A percentile compares a stretch with the other conserved stretches of the same genome.
These are phyloP conservation scores for Mormoops blainvillei DNA, from an alignment of 2,113 vertebrate species.

Conservation along the genomic window DNA sequence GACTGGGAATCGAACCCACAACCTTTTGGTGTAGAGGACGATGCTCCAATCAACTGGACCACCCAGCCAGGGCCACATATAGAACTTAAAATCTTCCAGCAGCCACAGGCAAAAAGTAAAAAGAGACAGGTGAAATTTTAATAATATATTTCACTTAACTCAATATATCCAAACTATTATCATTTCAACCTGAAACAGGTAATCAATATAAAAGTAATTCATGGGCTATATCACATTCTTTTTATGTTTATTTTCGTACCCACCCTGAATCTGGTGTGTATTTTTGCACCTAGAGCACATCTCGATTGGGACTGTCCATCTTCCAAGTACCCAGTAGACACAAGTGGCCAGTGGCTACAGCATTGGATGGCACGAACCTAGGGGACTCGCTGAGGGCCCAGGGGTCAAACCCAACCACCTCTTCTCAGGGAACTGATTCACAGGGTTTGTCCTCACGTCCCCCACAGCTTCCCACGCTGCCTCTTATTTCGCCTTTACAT, in stretches of 20 bases:
- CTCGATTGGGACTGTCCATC: neutral
- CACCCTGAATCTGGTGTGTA: too few species aligned
- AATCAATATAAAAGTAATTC: neutral
- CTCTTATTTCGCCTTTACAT: accelerated
- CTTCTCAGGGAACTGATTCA: neutral
- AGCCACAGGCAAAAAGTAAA: neutral
- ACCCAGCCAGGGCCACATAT: too few species aligned
- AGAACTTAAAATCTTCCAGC: neutral
- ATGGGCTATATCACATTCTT: neutral
- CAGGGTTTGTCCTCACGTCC: neutral
- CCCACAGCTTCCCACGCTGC: accelerated
- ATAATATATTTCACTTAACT: neutral
- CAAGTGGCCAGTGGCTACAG: accelerated
- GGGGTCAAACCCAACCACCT: neutral
- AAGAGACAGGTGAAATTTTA: neutral
- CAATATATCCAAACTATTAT: neutral
- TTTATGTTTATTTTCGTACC: neutral
- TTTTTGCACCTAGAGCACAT: neutral
- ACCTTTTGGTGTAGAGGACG: too few species aligned
- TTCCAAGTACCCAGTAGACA: neutral
- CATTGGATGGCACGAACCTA: accelerated
- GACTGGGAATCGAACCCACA: too few species aligned
- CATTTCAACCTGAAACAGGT: neutral
- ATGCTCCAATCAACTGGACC: too few species aligned
- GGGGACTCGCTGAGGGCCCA: neutral